A percentile compares a stretch with the other conserved stretches of the same genome.
Conservation (phyloP, 2,888 invertebrate species). For the Arctia plantaginis region DNA sequence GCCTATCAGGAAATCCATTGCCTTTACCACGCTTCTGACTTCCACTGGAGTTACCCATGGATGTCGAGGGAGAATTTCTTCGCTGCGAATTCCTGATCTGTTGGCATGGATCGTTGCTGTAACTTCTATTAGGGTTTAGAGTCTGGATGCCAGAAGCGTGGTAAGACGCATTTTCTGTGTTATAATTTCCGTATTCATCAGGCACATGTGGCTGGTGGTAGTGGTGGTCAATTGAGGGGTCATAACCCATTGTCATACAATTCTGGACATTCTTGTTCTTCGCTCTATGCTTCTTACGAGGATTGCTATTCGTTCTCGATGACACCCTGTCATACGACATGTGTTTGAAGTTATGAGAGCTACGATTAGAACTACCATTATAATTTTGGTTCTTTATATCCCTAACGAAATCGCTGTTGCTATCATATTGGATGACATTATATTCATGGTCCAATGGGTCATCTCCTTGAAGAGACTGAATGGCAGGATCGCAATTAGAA, state of each 20-base stretch:
- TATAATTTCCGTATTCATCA: slow-evolving; percentile 81
- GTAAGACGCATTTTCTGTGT: slow-evolving; percentile 82
- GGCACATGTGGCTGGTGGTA: slow-evolving; percentile 85
- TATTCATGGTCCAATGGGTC: slow-evolving; percentile 84
- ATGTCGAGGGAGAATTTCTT: slow-evolving; percentile 79
- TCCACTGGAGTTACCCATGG: slow-evolving; percentile 80
- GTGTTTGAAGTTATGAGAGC: slow-evolving; percentile 84
- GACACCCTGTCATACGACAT: slow-evolving; percentile 84
- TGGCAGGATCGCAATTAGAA: slow-evolving; percentile 83
- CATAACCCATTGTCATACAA: slow-evolving; percentile 88
- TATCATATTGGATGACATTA: slow-evolving; percentile 84
- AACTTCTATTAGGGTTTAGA: slow-evolving; percentile 83
- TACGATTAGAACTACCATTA: slow-evolving; percentile 81
- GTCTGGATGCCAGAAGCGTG: slow-evolving; percentile 84
- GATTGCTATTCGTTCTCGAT: slow-evolving; percentile 84
- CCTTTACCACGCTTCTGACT: slow-evolving; percentile 84
- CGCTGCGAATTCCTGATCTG: slow-evolving; percentile 78
- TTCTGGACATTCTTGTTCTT: slow-evolving; percentile 85
- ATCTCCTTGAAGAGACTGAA: slow-evolving; percentile 82
- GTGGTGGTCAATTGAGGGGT: slow-evolving; percentile 81
- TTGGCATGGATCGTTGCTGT: slow-evolving; percentile 73
- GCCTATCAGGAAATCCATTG: slow-evolving; percentile 87
- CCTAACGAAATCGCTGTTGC: slow-evolving; percentile 81
- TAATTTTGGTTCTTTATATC: slow-evolving; percentile 86
- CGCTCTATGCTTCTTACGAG: slow-evolving; percentile 81